Evolutionary conservation across 1,140 invertebrate genomes (phyloP), one percentile per base, ranked within the genome.

Genomic region (Berghia stephanieae): DNA sequence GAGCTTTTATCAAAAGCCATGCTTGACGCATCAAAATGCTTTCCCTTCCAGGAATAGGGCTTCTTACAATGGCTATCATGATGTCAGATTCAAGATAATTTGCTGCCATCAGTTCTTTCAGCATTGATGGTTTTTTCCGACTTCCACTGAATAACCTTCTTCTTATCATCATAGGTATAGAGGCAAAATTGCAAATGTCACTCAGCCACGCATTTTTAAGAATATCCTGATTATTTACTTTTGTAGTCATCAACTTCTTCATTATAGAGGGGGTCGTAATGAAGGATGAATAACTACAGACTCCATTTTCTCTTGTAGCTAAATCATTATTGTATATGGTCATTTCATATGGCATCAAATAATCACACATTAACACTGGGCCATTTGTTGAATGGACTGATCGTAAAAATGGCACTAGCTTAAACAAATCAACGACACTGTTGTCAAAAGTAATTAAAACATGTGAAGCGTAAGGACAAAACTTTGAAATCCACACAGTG

Each of bases 401-500:
- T n/a, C 46, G 36, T 24, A 82, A 73, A 68, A 76, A 82, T 1
- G 75, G 78, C 34, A 92, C 82, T 44, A 95, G 87, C 78, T 92
- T 92, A 70, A 92, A 92, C 8, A 95, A 83, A 88, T 96, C 94
- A n/a, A 95, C 91, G 42, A 95, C 92, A 77, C 94, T 94, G 84
- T 96, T 95, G 87, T 96, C 95, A 86, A 96, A 95, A 87, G 95
- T 93, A 91, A 96, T 96, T 24, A 96, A 91, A 8, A 96, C 91
- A 83, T 92, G 95, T 72, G 92, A 89, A 0, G 92, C 91, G 40
- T 91, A 88, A 5, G 84, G 81, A 86, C 95, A 96, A 79, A 92
- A 90, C 13, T 86, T 88, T 0, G 90, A 85, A 0, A 92, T 93
- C 95, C 95, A 96, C 83, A n/a, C n/a, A n/a, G n/a, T n/a, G n/a